Evolutionary conservation across 2,888 invertebrate genomes (phyloP).

Genomic region (Chesias legatella): DNA sequence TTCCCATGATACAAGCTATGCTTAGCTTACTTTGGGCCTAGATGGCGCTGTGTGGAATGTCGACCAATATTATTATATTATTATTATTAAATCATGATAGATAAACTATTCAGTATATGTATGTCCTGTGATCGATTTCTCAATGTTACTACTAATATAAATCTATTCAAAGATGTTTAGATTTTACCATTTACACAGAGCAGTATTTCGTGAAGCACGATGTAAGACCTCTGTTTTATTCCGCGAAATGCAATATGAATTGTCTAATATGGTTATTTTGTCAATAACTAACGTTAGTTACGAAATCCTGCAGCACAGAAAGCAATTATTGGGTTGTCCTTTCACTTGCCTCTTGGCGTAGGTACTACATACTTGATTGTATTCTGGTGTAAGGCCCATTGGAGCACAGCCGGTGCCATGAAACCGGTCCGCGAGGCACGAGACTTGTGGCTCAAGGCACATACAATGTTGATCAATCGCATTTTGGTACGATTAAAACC

Average conservation of each 20-base stretch:
- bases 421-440: conserved; percentile 74
- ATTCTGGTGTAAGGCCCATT: conserved; percentile 49
- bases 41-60: too few relatives aligned
- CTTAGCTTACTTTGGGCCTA: too few relatives aligned
- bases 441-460: conserved; percentile 70
- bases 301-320: conserved; percentile 64
- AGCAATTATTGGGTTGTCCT: conserved; percentile 75
- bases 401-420: conserved; percentile 64
- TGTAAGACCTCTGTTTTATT: conserved; percentile 19
- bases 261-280: conserved; percentile 41
- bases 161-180: conserved; percentile 1
- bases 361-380: conserved; percentile 18
- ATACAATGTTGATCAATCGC: conserved; percentile 75
- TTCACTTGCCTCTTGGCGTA: conserved; percentile 57
- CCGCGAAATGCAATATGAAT: conserved; percentile 14
- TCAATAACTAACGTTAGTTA: conserved; percentile 42
- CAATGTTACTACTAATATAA: too few relatives aligned
- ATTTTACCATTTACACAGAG: not conserved
- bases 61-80: too few relatives aligned
- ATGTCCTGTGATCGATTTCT: too few relatives aligned
- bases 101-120: too few relatives aligned
- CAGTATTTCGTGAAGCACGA: conserved; percentile 7
- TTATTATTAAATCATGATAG: too few relatives aligned
- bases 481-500: conserved; percentile 64
- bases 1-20: too few relatives aligned